phyloP scores from a whole-genome alignment of 2,888 invertebrate species.

The Hypolimnas misippus region DNA sequence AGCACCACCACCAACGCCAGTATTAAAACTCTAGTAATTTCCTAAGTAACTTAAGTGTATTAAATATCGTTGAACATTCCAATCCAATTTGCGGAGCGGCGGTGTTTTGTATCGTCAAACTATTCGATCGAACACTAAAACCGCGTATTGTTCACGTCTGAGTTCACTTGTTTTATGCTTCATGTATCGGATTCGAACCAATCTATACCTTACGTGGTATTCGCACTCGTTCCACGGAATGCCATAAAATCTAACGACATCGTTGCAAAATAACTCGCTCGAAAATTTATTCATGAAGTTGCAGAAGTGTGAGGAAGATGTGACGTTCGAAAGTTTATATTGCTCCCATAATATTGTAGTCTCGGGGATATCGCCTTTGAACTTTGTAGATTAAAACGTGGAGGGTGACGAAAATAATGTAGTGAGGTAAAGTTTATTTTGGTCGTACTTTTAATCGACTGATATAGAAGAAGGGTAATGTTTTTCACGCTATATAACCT shows the following conservation, averaged over 20 bases:
- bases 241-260: slow-evolving; percentile 32
- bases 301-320: background rate
- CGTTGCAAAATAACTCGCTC: slow-evolving; percentile 21
- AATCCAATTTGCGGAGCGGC: slow-evolving; percentile 2
- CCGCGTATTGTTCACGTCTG: slow-evolving; percentile 17
- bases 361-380: background rate
- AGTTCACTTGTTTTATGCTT: slow-evolving; percentile 15
- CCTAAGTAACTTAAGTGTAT: background rate
- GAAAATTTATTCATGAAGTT: slow-evolving; percentile 7
- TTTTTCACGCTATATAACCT: no score
- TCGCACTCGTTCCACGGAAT: slow-evolving; percentile 17
- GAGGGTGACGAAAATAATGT: background rate
- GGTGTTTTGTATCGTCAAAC: background rate
- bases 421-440: background rate
- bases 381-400: background rate
- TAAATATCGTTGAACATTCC: background rate
- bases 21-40: background rate
- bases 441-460: no score
- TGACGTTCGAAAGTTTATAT: background rate
- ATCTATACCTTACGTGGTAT: slow-evolving; percentile 11
- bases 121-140: slow-evolving; percentile 1
- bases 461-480: no score
- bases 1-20: background rate
- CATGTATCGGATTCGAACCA: slow-evolving; percentile 9
- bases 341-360: background rate